Conservation (phyloP, 2,113 vertebrate genomes). For the Lepus americanus region DNA sequence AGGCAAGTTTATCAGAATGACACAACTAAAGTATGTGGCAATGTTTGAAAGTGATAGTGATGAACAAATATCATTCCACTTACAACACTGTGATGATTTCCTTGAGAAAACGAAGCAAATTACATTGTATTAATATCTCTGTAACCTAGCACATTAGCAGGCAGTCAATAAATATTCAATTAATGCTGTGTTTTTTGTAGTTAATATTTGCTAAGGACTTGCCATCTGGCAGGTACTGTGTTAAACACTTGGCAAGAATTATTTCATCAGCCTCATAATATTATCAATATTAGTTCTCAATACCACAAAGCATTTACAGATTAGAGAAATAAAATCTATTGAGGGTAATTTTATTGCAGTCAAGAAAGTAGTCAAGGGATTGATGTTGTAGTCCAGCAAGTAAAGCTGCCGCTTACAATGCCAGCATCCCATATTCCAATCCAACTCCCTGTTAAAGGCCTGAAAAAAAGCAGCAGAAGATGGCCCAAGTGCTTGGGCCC, state of each 20-base stretch:
- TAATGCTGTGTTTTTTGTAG: not conserved
- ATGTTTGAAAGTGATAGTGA: not conserved
- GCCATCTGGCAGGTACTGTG: conserved; percentile 21
- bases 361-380: not conserved
- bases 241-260: not conserved
- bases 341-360: not conserved
- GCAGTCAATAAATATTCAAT: conserved; percentile 49
- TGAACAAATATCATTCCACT: not conserved
- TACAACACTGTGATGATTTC: not conserved
- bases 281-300: conserved; percentile 10
- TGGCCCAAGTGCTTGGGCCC: too few species aligned
- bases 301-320: conserved; percentile 1
- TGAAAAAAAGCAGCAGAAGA: too few species aligned
- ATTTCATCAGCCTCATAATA: not conserved
- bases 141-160: not conserved
- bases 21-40: not conserved
- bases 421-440: too few species aligned
- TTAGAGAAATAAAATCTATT: not conserved
- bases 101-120: conserved; percentile 33
- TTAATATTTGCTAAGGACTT: conserved; percentile 50
- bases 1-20: not conserved
- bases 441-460: too few species aligned
- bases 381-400: too few species aligned
- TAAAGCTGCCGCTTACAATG: too few species aligned
- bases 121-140: not conserved